Percentiles rank a stretch among this genome's conserved stretches.
Conservation (phyloP, 1,140 invertebrate species). For the Tetramorium simillimum region DNA sequence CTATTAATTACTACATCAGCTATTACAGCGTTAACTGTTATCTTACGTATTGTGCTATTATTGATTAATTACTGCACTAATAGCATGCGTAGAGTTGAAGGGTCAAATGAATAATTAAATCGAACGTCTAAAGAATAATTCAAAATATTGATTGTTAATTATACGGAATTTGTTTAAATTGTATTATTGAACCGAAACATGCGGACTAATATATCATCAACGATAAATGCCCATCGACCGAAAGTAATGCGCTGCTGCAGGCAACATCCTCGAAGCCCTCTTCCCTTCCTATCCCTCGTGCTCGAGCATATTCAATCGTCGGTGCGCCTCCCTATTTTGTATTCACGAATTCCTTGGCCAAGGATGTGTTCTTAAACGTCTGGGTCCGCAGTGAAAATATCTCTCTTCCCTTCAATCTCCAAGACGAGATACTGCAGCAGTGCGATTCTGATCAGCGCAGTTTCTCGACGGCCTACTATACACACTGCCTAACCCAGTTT, state of each 20-base stretch:
- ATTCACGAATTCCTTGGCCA: constrained; percentile 53
- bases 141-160: not conserved
- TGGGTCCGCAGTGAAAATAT: constrained; percentile 35
- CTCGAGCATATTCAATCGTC: constrained; percentile 30
- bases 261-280: constrained; percentile 1
- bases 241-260: constrained; percentile 20
- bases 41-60: not conserved
- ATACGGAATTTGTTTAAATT: not conserved
- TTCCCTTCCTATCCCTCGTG: not conserved
- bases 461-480: constrained; percentile 15
- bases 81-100: not conserved
- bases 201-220: constrained; percentile 5
- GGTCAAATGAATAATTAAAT: not conserved
- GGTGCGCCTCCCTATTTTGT: constrained; percentile 24
- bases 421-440: constrained; percentile 12
- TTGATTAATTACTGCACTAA: constrained; percentile 25
- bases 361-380: constrained; percentile 31
- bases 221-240: constrained; percentile 32
- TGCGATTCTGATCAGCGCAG: constrained; percentile 40
- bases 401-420: constrained; percentile 31
- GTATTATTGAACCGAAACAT: constrained; percentile 1
- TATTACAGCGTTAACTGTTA: not conserved
- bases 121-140: not conserved
- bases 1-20: not conserved
- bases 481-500: constrained; percentile 39